Evolutionary conservation across 1,140 invertebrate species (phyloP).

Genomic region (Lutraria rhynchaena): DNA sequence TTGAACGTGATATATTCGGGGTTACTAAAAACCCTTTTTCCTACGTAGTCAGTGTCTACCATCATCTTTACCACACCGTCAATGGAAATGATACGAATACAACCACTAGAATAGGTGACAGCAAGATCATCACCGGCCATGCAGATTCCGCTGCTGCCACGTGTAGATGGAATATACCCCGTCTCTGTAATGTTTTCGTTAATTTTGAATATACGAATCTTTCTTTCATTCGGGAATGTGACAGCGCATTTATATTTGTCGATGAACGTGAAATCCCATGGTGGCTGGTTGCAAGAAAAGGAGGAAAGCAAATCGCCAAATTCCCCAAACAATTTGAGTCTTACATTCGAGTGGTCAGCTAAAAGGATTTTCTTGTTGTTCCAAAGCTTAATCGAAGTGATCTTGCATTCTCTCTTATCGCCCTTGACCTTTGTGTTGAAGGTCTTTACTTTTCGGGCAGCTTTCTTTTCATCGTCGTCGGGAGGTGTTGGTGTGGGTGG

Average conservation of each 20-base stretch:
- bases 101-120: constrained; percentile 43
- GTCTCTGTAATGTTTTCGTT: constrained; percentile 43
- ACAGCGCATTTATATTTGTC: constrained; percentile 54
- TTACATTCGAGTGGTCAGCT: constrained; percentile 44
- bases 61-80: constrained; percentile 55
- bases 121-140: constrained; percentile 39
- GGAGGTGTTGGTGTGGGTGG: constrained; percentile 39
- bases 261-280: constrained; percentile 57
- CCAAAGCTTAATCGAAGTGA: constrained; percentile 55
- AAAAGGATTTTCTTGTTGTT: constrained; percentile 45
- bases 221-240: constrained; percentile 55
- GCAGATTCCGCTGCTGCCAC: constrained; percentile 46
- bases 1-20: constrained; percentile 55
- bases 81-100: constrained; percentile 41
- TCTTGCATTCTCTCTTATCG: constrained; percentile 51
- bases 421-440: constrained; percentile 55
- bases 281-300: constrained; percentile 27
- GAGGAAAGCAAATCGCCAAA: constrained; percentile 32
- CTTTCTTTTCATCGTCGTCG: constrained; percentile 53
- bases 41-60: constrained; percentile 52
- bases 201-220: constrained; percentile 44
- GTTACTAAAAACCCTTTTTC: constrained; percentile 55
- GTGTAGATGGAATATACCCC: constrained; percentile 9
- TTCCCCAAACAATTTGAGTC: constrained; percentile 49
- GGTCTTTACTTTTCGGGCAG: constrained; percentile 36